Percentiles rank a stretch among this genome's conserved stretches.
These are phyloP conservation scores for Conistra vaccinii DNA, from an alignment of 2,888 invertebrate genomes.

Conservation along the genomic window DNA sequence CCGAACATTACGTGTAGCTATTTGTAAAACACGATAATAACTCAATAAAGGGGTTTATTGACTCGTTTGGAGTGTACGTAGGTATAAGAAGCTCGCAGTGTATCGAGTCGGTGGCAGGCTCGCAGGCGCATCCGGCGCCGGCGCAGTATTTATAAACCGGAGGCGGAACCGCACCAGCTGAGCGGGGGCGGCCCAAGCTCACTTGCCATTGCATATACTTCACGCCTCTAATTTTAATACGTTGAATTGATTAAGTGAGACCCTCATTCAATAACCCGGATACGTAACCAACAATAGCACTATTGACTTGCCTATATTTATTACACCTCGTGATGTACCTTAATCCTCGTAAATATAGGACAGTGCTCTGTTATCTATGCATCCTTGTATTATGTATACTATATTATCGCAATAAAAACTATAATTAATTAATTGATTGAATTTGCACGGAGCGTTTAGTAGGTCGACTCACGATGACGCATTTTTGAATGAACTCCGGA, in stretches of 20 bases:
- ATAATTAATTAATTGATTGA: constrained; percentile 26
- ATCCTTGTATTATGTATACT: constrained; percentile 25
- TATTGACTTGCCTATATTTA: constrained; percentile 46
- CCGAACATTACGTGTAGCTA: constrained; percentile 70
- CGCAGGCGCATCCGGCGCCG: constrained; percentile 85
- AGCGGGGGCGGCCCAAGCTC: constrained; percentile 77
- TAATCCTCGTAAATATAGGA: constrained; percentile 41
- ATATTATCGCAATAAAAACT: constrained; percentile 13
- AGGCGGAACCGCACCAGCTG: constrained; percentile 81
- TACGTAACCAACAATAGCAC: constrained; percentile 34
- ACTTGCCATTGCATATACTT: constrained; percentile 65
- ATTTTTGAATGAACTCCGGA: constrained; percentile 70
- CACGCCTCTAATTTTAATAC: constrained; percentile 74
- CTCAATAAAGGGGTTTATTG: constrained; percentile 80
- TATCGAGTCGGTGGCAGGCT: constrained; percentile 71
- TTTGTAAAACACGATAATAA: constrained; percentile 79
- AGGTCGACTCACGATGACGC: constrained; percentile 48
- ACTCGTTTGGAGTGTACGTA: constrained; percentile 70
- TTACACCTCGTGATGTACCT: constrained; percentile 40
- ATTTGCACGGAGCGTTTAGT: constrained; percentile 22
- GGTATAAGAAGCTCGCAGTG: constrained; percentile 70
- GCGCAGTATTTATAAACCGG: constrained; percentile 87
- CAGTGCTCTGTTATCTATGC: constrained; percentile 37
- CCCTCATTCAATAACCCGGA: constrained; percentile 59
- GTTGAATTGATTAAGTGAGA: constrained; percentile 69